A percentile compares a stretch with the other conserved stretches of the same genome.
Conservation (phyloP, 2,797 vertebrate species). For the Loris lydekkerianus region DNA sequence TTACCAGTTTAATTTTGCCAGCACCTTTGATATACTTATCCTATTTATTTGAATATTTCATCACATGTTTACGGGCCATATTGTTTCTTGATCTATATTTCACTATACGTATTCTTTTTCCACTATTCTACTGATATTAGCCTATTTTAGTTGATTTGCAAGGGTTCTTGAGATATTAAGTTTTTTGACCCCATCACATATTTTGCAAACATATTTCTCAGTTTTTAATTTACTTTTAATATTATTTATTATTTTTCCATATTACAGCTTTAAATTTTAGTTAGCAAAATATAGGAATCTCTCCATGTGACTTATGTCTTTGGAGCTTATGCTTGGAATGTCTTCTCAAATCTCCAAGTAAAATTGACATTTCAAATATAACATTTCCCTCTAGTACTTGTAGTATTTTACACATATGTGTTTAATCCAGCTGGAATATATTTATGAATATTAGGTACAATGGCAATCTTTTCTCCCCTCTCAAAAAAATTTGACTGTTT, state of each 20-base stretch:
- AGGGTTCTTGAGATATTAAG: background rate
- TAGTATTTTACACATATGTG: background rate
- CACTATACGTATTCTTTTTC: background rate
- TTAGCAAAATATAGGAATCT: background rate
- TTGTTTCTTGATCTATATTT: slow-evolving; percentile 12
- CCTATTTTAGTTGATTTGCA: background rate
- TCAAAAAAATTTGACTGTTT: background rate
- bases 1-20: background rate
- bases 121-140: background rate
- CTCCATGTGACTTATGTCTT: background rate
- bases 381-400: background rate
- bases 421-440: slow-evolving; percentile 31
- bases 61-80: background rate
- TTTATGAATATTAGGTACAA: background rate
- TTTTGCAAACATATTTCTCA: slow-evolving; percentile 11
- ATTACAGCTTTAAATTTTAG: slow-evolving; percentile 18
- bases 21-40: background rate
- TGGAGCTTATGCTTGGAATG: background rate
- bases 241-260: slow-evolving; percentile 30
- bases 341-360: slow-evolving; percentile 26
- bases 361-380: slow-evolving; percentile 6
- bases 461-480: background rate
- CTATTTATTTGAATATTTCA: slow-evolving; percentile 10
- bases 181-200: background rate
- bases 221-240: background rate